Conservation (phyloP, 2,888 invertebrate genomes). For the Agrotis puta region DNA sequence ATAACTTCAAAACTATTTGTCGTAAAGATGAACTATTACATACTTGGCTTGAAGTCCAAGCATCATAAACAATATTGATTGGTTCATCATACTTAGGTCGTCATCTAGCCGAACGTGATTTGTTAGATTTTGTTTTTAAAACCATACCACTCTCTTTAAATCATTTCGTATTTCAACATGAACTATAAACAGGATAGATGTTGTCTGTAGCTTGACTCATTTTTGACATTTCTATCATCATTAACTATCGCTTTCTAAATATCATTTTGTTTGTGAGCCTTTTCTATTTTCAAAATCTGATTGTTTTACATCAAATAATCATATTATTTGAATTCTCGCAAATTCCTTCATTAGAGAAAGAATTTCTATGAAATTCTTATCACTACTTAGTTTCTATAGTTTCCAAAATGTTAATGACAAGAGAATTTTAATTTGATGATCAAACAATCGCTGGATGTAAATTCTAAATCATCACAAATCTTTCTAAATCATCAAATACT, state of each 20-base stretch:
- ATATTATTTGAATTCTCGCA: background rate
- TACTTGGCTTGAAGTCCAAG: background rate
- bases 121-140: no score
- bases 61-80: background rate
- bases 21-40: background rate
- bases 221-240: background rate
- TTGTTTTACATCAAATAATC: background rate
- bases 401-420: slow-evolving; percentile 2
- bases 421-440: background rate
- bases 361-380: background rate
- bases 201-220: no score
- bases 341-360: background rate
- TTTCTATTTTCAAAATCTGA: background rate
- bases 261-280: no score
- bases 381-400: background rate
- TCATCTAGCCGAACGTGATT: no score
- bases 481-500: background rate
- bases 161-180: no score
- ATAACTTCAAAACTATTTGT: background rate
- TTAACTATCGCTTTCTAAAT: no score
- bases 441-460: slow-evolving; percentile 21
- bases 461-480: background rate
- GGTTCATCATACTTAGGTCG: background rate
- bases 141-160: no score
- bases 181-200: no score